Evolutionary conservation across 2,113 vertebrate genomes (phyloP).

Genomic region (Neotoma lepida): DNA sequence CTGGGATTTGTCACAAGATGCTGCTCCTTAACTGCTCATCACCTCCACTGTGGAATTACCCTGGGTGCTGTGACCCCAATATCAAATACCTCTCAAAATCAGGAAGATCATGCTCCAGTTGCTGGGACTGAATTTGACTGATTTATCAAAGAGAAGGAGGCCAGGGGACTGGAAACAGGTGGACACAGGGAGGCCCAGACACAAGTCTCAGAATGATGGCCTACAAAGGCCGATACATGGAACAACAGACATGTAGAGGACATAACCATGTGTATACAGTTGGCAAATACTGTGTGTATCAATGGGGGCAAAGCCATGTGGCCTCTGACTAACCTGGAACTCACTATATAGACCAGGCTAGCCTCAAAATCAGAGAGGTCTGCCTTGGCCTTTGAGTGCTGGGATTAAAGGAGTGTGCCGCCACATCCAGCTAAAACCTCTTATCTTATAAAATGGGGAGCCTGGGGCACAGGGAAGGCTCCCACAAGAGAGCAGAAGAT

Average conservation of each 20-base stretch:
- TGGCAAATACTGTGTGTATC: neutral
- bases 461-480: neutral
- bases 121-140: neutral
- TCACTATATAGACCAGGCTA: neutral
- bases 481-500: neutral
- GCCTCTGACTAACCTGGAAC: neutral
- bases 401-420: neutral
- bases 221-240: neutral
- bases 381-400: neutral
- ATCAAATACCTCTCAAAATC: neutral
- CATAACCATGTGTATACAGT: neutral
- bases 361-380: neutral
- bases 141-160: neutral
- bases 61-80: neutral
- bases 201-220: neutral
- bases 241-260: neutral
- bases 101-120: neutral
- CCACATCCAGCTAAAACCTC: neutral
- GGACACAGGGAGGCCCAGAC: neutral
- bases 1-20: fast-evolving
- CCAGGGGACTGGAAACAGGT: no score
- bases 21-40: fast-evolving
- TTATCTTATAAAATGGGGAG: neutral
- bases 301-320: neutral
- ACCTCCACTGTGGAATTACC: neutral